Base-by-base conservation (phyloP, 1,140 invertebrate species). In the Amyelois transitella region DNA sequence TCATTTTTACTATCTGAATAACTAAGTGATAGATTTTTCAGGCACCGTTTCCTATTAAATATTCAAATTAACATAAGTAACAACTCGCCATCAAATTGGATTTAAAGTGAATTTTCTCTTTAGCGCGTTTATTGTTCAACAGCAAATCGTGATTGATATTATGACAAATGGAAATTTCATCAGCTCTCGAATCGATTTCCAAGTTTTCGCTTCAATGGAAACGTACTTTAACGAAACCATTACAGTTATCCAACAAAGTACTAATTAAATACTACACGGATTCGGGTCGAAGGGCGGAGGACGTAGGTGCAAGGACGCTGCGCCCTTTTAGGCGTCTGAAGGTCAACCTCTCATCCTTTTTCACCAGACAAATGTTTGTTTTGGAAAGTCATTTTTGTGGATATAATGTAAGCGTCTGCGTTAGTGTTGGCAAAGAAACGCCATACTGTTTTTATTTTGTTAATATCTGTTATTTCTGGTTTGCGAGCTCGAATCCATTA, bases 291-390 rank as follows among this genome's bases (percentile, higher is more conserved):
- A 58, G 58, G 54, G 54, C 62, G 58, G 53, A 54, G 52, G 19
- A 53, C 56, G 53, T 50, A 52, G 55, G 49, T 62, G 64, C 60
- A 66, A 66, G 64, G 64, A 49, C 60, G 57, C 38, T 21, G 8
- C 51, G 60, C 60, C 60, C 57, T 58, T 60, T 2, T 48, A 43
- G 51, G 51, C 53, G 55, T 63, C 61, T 66, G 60, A 59, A 66
- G 64, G 64, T 60, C 60, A 28, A 43, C n/a, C 44, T 53, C 28
- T 51, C 50, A 54, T 59, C 57, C 53, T 44, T 55, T n/a, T 45
- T 45, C 32, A 38, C 1, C 6, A 38, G 28, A 32, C 28, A 38
- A 2, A 4, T n/a, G n/a, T n/a, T 14, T 38, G 32, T 38, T 38
- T 38, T 8, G 17, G 32, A 38, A 6, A 10, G 32, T 14, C n/a